Evolutionary conservation across 2,113 vertebrate genomes (phyloP).

Genomic region (Ellobius talpinus): DNA sequence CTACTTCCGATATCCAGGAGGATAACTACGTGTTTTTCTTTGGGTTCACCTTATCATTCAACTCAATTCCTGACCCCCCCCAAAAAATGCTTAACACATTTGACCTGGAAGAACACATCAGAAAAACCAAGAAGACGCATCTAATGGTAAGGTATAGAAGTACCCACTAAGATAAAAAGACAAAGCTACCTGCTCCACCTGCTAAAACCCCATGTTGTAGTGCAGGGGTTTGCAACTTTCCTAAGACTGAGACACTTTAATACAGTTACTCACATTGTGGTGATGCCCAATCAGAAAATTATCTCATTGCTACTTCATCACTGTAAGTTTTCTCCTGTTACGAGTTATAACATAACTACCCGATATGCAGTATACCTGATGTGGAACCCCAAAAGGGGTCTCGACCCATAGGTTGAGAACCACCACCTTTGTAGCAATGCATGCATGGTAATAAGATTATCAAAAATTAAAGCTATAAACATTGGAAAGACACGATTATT

Average conservation of each 20-base stretch:
- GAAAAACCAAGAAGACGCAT: background rate
- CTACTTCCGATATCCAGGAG: too few species aligned
- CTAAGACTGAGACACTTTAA: background rate
- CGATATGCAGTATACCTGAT: background rate
- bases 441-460: background rate
- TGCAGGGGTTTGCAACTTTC: background rate
- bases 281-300: background rate
- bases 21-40: too few species aligned
- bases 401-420: background rate
- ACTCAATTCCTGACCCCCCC: background rate
- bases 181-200: background rate
- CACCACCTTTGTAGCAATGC: background rate
- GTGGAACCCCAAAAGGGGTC: background rate
- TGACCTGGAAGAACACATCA: background rate
- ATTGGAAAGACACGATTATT: background rate
- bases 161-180: background rate
- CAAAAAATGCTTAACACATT: constrained; percentile 34
- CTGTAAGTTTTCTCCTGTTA: background rate
- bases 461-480: background rate
- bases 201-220: background rate
- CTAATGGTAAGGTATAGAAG: constrained; percentile 10
- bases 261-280: background rate
- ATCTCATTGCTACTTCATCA: background rate
- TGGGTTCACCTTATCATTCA: background rate
- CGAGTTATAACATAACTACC: background rate